A percentile compares a stretch with the other conserved stretches of the same genome.
phyloP scores from a whole-genome alignment of 2,797 vertebrate species.

The Clarias laeviceps region DNA sequence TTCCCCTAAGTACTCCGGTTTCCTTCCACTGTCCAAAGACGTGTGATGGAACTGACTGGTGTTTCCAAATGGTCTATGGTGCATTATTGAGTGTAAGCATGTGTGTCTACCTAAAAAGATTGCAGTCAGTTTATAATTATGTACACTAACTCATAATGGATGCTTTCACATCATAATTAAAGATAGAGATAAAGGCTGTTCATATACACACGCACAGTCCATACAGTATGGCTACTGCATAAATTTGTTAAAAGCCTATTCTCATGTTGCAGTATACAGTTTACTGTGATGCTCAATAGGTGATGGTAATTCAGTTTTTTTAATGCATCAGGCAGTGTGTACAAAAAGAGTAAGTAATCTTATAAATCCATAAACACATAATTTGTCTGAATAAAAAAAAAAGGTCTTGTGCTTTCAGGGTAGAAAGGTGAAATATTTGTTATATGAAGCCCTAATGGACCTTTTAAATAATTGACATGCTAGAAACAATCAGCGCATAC shows the following conservation, averaged over 20 bases:
- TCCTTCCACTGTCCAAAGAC: no score
- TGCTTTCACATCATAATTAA: not conserved
- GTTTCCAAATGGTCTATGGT: no score
- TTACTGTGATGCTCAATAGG: not conserved
- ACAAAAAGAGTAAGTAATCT: not conserved
- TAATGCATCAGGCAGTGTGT: not conserved
- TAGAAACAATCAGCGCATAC: not conserved
- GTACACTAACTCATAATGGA: no score
- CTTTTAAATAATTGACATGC: no score
- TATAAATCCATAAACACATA: not conserved
- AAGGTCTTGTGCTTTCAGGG: not conserved
- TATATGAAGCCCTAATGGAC: not conserved
- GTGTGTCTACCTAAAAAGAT: no score
- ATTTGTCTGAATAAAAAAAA: not conserved
- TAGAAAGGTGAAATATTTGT: not conserved
- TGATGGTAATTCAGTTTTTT: not conserved
- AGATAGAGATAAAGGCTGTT: not conserved
- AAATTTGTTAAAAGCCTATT: not conserved
- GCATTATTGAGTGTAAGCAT: no score
- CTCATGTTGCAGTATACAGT: not conserved
- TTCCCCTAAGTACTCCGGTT: no score
- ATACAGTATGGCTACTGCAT: not conserved
- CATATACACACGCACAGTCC: not conserved
- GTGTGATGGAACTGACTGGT: no score
- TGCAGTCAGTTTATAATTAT: no score